Percentiles rank a stretch among this genome's conserved stretches.
Conservation (phyloP, 2,113 vertebrate genomes). For the Mionectes macconnelli region DNA sequence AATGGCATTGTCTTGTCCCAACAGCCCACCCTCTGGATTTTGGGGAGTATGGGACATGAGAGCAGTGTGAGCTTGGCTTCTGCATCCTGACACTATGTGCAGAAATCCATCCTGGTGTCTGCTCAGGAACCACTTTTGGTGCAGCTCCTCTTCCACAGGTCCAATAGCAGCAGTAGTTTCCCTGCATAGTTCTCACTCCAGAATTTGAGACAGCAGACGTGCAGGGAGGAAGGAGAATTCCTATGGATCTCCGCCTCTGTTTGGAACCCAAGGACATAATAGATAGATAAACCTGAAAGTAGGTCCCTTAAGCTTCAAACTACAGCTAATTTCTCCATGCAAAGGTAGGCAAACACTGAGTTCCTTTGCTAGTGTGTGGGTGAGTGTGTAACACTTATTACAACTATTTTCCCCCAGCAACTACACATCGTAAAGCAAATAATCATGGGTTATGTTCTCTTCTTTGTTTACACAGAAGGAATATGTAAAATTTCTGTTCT, state of each 20-base stretch:
- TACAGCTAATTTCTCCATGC: background rate
- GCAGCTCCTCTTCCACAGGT: background rate
- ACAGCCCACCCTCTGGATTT: background rate
- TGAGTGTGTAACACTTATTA: background rate
- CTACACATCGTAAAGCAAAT: background rate
- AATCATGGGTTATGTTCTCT: background rate
- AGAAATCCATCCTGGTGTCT: background rate
- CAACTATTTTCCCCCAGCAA: background rate
- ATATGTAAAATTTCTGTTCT: background rate
- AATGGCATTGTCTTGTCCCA: background rate
- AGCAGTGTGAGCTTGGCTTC: fast-evolving
- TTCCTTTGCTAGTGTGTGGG: background rate
- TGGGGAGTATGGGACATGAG: background rate
- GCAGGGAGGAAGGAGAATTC: background rate
- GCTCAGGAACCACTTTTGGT: background rate
- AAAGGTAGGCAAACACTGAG: background rate
- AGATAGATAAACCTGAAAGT: background rate
- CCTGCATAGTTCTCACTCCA: background rate
- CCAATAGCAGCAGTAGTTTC: background rate
- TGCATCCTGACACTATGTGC: background rate
- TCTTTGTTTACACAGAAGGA: background rate
- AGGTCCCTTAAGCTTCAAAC: background rate
- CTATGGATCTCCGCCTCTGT: background rate
- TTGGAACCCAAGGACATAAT: background rate
- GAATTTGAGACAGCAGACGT: background rate